These are phyloP conservation scores for Typhlomys cinereus DNA, from an alignment of 2,113 vertebrate species.

Conservation along the genomic window DNA sequence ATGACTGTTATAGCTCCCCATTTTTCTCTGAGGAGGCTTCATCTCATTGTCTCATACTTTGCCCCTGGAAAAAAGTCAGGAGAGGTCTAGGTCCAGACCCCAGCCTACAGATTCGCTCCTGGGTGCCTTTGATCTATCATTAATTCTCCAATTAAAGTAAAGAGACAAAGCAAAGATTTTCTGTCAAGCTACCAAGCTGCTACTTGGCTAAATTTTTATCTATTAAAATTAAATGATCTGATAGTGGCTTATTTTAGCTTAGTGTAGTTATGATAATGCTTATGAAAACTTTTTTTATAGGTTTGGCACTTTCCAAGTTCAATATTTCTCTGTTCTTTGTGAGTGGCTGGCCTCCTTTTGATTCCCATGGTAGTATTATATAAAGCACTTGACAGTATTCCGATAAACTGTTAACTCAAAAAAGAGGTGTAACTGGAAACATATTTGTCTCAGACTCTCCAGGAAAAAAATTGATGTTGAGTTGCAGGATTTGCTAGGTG, in stretches of 20 bases:
- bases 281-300: slow-evolving; percentile 1
- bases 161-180: slow-evolving; percentile 25
- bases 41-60: not conserved
- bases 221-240: slow-evolving; percentile 19
- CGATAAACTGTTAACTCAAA: not conserved
- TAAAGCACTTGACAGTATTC: slow-evolving; percentile 3
- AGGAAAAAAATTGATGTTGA: not conserved
- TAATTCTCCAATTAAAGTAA: not conserved
- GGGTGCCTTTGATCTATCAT: not conserved
- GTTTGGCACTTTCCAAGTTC: not conserved
- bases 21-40: not conserved
- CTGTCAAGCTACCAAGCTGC: not conserved
- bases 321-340: not conserved
- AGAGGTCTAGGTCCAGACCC: fast-evolving
- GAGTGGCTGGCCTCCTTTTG: not conserved
- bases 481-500: not conserved
- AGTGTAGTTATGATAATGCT: not conserved
- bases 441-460: not conserved
- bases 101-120: not conserved
- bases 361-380: not conserved
- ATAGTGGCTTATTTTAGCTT: slow-evolving; percentile 42
- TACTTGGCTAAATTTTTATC: slow-evolving; percentile 8
- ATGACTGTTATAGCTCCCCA: fast-evolving
- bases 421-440: slow-evolving; percentile 7
- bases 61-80: fast-evolving